Evolutionary conservation across 2,888 invertebrate species (phyloP).

Genomic region (Auanema freiburgensis): DNA sequence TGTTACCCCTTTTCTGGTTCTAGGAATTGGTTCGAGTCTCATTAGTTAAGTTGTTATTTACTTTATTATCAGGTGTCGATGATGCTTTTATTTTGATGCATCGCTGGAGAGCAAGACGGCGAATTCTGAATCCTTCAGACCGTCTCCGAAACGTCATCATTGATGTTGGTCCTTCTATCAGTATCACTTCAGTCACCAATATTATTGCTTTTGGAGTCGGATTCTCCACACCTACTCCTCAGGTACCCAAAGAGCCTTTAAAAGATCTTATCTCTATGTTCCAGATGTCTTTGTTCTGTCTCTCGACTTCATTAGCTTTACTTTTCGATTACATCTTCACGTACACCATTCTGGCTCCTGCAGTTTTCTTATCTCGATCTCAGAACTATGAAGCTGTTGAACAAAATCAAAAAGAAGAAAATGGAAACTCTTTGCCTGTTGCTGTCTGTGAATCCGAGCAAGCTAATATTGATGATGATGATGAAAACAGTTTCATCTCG

Average conservation of each 20-base stretch:
- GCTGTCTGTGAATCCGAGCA: too few species aligned
- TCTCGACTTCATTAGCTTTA: slow-evolving; percentile 60
- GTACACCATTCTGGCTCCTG: slow-evolving; percentile 53
- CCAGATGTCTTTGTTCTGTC: slow-evolving; percentile 60
- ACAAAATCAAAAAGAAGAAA: slow-evolving; percentile 4
- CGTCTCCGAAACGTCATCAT: slow-evolving; percentile 48
- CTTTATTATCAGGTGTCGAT: slow-evolving; percentile 57
- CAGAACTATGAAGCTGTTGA: neutral
- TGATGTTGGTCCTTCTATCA: slow-evolving; percentile 61
- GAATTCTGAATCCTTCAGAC: slow-evolving; percentile 21
- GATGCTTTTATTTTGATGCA: slow-evolving; percentile 62
- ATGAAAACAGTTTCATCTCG: too few species aligned
- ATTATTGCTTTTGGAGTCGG: slow-evolving; percentile 63
- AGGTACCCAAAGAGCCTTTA: slow-evolving; percentile 27
- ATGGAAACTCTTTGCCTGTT: too few species aligned
- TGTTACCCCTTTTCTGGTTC: slow-evolving; percentile 59
- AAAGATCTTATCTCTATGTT: slow-evolving; percentile 2
- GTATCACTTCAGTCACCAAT: slow-evolving; percentile 62
- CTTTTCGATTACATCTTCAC: slow-evolving; percentile 61
- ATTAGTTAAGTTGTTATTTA: neutral
- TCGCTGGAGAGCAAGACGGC: slow-evolving; percentile 51
- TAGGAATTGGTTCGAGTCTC: slow-evolving; percentile 47
- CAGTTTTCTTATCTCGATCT: slow-evolving; percentile 32
- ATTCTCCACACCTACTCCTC: slow-evolving; percentile 60
- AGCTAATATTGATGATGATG: too few species aligned